Percentiles rank a stretch among this genome's conserved stretches.
Conservation (phyloP, 2,113 vertebrate species). For the Ahaetulla prasina region DNA sequence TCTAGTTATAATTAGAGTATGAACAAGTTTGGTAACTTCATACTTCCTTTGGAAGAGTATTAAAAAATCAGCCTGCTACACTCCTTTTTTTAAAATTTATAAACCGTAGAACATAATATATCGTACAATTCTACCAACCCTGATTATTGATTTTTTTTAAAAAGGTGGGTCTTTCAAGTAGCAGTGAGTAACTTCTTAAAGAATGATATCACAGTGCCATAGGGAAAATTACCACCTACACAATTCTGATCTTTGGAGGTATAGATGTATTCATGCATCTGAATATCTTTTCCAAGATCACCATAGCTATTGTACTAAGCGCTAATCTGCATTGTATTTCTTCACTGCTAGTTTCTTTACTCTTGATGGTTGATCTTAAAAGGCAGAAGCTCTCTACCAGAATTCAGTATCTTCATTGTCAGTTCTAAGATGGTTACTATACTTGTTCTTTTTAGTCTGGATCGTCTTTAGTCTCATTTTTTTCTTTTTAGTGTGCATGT, state of each 20-base stretch:
- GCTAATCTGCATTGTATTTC: background rate
- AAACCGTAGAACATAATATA: background rate
- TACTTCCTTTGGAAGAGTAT: background rate
- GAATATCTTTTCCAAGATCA: background rate
- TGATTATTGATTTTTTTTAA: background rate
- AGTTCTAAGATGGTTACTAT: background rate
- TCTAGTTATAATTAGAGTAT: background rate
- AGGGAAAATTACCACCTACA: background rate
- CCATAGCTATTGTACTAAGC: background rate
- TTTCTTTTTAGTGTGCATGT: background rate
- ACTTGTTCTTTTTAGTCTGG: background rate
- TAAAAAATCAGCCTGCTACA: background rate
- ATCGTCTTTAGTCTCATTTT: background rate
- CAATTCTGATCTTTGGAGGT: background rate
- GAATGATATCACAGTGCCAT: background rate
- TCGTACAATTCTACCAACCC: background rate
- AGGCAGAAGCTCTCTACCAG: background rate
- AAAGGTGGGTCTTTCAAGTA: background rate
- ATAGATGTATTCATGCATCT: background rate
- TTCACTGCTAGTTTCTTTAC: background rate
- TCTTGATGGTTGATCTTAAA: background rate
- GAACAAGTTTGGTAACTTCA: background rate
- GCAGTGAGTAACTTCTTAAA: background rate
- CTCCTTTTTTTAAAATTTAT: background rate
- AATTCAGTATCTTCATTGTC: background rate